These are phyloP conservation scores for Rotaria socialis DNA, from an alignment of 2,888 invertebrate genomes.

Conservation along the genomic window DNA sequence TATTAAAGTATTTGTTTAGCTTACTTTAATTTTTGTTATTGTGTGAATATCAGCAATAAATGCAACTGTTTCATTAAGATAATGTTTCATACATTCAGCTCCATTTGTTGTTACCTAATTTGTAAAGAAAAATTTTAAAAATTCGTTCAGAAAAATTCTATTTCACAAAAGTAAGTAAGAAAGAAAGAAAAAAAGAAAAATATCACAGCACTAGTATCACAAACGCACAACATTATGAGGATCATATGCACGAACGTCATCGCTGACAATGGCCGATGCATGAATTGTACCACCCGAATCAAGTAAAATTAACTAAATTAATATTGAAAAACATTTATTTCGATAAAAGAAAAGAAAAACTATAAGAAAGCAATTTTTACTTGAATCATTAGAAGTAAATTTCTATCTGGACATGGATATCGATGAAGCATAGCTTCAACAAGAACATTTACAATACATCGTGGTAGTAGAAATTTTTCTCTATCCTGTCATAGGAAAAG, in stretches of 20 bases:
- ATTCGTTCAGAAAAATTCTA: neutral
- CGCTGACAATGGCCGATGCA: slow-evolving; percentile 55
- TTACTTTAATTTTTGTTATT: slow-evolving; percentile 87
- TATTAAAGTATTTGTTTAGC: neutral
- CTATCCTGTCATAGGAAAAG: slow-evolving; percentile 68
- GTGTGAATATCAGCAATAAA: slow-evolving; percentile 93
- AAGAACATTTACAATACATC: slow-evolving; percentile 85
- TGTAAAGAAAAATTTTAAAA: neutral
- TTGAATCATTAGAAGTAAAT: slow-evolving; percentile 84
- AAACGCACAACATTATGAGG: slow-evolving; percentile 53
- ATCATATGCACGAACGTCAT: slow-evolving; percentile 55
- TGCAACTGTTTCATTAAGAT: slow-evolving; percentile 84
- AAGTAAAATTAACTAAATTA: slow-evolving; percentile 61
- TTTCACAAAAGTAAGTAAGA: neutral
- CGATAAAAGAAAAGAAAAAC: neutral
- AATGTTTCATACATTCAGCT: slow-evolving; percentile 85
- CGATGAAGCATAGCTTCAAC: slow-evolving; percentile 93
- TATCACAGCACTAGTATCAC: slow-evolving; percentile 33
- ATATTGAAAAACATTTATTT: neutral
- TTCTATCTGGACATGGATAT: slow-evolving; percentile 84
- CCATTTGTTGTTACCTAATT: slow-evolving; percentile 70
- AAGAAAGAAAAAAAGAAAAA: neutral
- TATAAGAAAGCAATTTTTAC: slow-evolving; percentile 49
- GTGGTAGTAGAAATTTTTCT: slow-evolving; percentile 83
- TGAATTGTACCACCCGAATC: slow-evolving; percentile 79